Evolutionary conservation across 2,888 invertebrate genomes (phyloP).

Genomic region (Alviniconcha strummeri): DNA sequence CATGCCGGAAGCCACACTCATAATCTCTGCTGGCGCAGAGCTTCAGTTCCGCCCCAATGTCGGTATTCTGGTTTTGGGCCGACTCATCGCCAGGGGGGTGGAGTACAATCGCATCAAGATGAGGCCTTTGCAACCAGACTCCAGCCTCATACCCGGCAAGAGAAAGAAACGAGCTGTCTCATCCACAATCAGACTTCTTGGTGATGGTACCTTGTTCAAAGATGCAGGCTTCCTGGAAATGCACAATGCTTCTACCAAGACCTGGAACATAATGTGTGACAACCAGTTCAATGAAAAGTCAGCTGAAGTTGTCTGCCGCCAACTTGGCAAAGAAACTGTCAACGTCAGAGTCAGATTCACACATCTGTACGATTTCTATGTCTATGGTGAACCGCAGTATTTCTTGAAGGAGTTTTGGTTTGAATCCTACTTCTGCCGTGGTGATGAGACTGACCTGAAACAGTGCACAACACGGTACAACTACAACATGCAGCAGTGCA

Average conservation of each 20-base stretch:
- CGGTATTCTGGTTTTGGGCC: slow-evolving; percentile 94
- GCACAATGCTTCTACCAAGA: slow-evolving; percentile 94
- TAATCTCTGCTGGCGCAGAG: slow-evolving; percentile 90
- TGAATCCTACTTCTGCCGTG: slow-evolving; percentile 68
- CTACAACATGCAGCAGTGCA: slow-evolving; percentile 81
- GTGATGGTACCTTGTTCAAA: slow-evolving; percentile 80
- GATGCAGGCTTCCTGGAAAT: slow-evolving; percentile 92
- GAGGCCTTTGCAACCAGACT: slow-evolving; percentile 42
- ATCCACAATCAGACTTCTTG: slow-evolving; percentile 80
- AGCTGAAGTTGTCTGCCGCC: slow-evolving; percentile 95
- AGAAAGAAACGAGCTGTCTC: slow-evolving; percentile 28
- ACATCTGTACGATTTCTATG: slow-evolving; percentile 68
- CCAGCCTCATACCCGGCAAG: background rate
- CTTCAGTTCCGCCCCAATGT: slow-evolving; percentile 97
- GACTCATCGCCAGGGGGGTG: slow-evolving; percentile 87
- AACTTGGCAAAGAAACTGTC: slow-evolving; percentile 90
- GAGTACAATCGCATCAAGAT: slow-evolving; percentile 58
- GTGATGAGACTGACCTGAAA: slow-evolving; percentile 73
- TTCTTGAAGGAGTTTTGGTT: slow-evolving; percentile 72
- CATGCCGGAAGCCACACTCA: slow-evolving; percentile 93
- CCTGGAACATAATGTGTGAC: slow-evolving; percentile 98
- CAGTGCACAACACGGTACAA: slow-evolving; percentile 85
- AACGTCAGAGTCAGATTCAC: slow-evolving; percentile 89
- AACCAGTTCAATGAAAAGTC: slow-evolving; percentile 95
- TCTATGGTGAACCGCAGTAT: slow-evolving; percentile 69